Evolutionary conservation across 2,113 vertebrate species (phyloP), one percentile per base, ranked within the genome.

Genomic region (Orycteropus afer): DNA sequence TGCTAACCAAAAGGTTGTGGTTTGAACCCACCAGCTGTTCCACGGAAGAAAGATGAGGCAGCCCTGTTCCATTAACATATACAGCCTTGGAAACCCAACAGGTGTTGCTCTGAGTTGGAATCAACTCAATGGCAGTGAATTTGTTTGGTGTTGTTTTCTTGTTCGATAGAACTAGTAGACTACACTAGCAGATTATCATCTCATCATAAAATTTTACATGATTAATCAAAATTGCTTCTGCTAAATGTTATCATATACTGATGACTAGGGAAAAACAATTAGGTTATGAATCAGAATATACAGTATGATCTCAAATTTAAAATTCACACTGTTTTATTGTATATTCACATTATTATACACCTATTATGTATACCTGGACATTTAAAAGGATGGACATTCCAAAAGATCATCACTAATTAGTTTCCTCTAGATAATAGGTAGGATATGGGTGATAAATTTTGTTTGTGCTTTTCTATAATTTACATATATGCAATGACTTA

Each of bases 261-360:
- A 20, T 61, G 29, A 49, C 34, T 32, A 91, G 32, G 45, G 34
- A 42, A 59, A 74, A 23, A 91, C 91, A 89, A 51, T 42, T 55
- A 81, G 37, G n/a, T 77, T 69, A 76, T 69, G 42, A 93, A 89
- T 91, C 29, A 91, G 76, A 94, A 90, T 47, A 94, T 45, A 59
- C 6, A 96, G 73, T 55, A 88, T 65, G 42, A 94, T 81, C 47
- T 61, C 73, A 95, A 91, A n/a, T 88, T 86, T 87, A 63, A 93
- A 96, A 86, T n/a, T n/a, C n/a, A n/a, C n/a, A n/a, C n/a, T n/a
- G n/a, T n/a, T n/a, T n/a, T n/a, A n/a, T n/a, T 34, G 83, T 1
- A 85, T 34, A 83, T 74, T 79, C 34, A 93, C 49, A 61, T 22
- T 42, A 13, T 86, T 80, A 91, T 55, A 74, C 12, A 95, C 17